These are phyloP conservation scores for Portunus trituberculatus DNA, from an alignment of 1,140 invertebrate genomes.

Conservation along the genomic window DNA sequence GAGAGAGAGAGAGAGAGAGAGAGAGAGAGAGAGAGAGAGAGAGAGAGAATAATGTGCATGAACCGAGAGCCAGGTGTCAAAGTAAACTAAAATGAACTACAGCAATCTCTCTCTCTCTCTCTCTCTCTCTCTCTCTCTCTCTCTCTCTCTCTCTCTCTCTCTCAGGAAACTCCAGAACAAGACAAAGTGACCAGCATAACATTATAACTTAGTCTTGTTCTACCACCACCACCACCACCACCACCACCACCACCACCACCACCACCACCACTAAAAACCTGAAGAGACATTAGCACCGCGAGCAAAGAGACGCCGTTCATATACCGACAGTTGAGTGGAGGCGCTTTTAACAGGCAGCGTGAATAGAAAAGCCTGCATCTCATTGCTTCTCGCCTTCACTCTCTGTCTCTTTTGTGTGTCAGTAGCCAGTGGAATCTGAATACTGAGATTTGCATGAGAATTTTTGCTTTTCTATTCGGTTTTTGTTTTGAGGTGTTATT, in stretches of 20 bases:
- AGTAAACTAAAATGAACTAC: too few relatives aligned
- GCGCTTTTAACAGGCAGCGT: background rate
- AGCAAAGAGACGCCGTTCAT: background rate
- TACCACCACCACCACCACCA: background rate
- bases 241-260: background rate
- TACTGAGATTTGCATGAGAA: background rate
- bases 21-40: too few relatives aligned
- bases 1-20: too few relatives aligned
- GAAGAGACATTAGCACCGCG: background rate
- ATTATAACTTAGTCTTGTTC: background rate
- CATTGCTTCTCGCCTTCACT: too few relatives aligned
- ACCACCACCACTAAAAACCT: background rate
- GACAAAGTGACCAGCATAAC: conserved; percentile 10
- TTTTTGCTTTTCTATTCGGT: background rate
- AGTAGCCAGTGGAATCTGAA: background rate
- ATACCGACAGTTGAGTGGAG: background rate
- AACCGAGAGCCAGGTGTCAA: too few relatives aligned
- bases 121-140: conserved; percentile 20
- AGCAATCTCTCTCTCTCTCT: background rate
- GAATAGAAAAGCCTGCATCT: background rate
- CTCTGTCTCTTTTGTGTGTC: background rate
- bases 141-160: conserved; percentile 20
- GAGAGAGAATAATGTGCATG: too few relatives aligned
- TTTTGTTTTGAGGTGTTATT: background rate
- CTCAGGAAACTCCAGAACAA: background rate